phyloP scores from a whole-genome alignment of 2,797 vertebrate genomes.

The Glossophaga mutica region DNA sequence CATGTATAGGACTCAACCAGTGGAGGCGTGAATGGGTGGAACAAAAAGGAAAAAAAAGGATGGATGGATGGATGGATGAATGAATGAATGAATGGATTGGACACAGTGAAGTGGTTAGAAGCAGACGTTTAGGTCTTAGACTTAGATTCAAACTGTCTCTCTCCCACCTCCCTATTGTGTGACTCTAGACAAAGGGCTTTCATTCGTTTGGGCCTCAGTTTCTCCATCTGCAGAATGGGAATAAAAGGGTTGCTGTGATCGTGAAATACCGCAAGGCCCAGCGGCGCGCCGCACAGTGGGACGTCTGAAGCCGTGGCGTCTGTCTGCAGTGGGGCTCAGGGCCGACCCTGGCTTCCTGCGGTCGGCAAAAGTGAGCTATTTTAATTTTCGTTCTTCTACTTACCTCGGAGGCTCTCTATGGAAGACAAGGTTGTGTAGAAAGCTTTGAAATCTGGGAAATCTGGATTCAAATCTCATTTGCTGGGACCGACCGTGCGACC shows the following conservation, averaged over 20 bases:
- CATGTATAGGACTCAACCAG: not conserved
- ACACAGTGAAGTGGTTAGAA: not conserved
- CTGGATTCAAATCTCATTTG: not conserved
- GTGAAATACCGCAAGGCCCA: not conserved
- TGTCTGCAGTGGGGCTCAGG: not conserved
- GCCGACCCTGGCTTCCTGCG: not conserved
- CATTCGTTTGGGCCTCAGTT: not conserved
- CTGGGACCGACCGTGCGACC: accelerated
- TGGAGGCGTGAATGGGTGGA: not conserved
- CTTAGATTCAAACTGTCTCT: not conserved
- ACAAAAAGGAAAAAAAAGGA: too few relatives aligned
- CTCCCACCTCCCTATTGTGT: not conserved
- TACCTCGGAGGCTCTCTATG: not conserved
- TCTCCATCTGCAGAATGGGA: not conserved
- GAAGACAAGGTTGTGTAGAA: not conserved
- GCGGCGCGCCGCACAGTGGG: accelerated
- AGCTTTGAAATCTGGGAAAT: not conserved
- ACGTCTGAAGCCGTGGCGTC: not conserved
- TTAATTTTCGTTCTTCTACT: not conserved
- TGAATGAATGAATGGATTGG: too few relatives aligned
- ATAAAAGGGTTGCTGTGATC: accelerated
- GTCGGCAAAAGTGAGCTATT: not conserved
- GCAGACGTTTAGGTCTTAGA: too few relatives aligned
- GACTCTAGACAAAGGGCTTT: not conserved
- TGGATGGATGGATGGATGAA: not conserved